phyloP scores from a whole-genome alignment of 2,888 invertebrate species.

The Ctena decussata region DNA sequence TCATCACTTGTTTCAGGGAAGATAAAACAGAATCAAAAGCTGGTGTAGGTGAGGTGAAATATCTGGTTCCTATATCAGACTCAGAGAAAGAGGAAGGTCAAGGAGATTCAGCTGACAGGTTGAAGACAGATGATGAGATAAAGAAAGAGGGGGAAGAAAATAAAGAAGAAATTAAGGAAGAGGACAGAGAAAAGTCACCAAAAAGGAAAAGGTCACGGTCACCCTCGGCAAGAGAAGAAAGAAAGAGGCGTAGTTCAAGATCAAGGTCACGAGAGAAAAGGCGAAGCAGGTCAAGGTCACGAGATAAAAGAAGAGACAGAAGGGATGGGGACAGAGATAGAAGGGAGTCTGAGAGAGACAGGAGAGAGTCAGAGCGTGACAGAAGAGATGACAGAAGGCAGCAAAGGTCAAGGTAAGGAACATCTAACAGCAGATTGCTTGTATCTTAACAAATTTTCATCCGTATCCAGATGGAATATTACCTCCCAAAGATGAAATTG shows the following conservation, averaged over 20 bases:
- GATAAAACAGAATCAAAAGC: not conserved
- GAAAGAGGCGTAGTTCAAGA: constrained; percentile 28
- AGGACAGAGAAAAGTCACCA: constrained; percentile 45
- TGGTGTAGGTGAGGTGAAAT: not conserved
- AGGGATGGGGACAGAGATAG: constrained; percentile 30
- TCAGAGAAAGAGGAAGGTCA: constrained; percentile 18
- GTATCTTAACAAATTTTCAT: too few species aligned
- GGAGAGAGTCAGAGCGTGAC: not conserved
- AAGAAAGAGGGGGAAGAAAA: constrained; percentile 42
- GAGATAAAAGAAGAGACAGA: constrained; percentile 54
- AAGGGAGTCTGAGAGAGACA: not conserved
- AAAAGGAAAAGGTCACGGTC: constrained; percentile 41
- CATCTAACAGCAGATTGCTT: too few species aligned
- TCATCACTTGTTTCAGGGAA: not conserved
- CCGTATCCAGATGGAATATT: too few species aligned
- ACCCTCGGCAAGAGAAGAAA: constrained; percentile 17
- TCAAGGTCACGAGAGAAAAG: constrained; percentile 46
- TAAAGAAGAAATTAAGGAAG: constrained; percentile 46
- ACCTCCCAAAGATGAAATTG: too few species aligned
- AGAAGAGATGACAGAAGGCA: not conserved
- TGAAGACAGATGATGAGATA: constrained; percentile 22
- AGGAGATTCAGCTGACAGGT: not conserved
- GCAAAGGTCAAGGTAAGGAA: not conserved
- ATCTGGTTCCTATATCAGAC: constrained; percentile 35
- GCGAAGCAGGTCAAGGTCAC: constrained; percentile 51